phyloP scores from a whole-genome alignment of 2,888 invertebrate genomes.

The Dysmachus trigonus region DNA sequence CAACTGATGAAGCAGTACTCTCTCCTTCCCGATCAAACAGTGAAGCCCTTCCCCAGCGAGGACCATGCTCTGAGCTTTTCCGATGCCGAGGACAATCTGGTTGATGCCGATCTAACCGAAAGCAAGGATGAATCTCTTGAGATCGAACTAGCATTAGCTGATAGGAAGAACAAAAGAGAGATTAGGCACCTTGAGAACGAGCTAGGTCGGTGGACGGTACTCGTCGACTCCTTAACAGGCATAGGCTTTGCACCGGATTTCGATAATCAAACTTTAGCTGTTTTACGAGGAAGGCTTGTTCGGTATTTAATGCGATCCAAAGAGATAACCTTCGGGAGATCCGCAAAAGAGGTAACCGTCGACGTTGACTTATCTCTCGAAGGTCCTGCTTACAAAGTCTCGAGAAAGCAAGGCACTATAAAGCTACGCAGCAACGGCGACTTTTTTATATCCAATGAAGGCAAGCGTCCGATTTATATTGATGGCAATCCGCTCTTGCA shows the following conservation, averaged over 20 bases:
- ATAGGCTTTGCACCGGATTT: slow-evolving; percentile 83
- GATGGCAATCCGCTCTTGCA: slow-evolving; percentile 90
- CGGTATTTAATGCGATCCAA: slow-evolving; percentile 93
- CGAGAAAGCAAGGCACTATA: slow-evolving; percentile 91
- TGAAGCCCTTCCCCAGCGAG: slow-evolving; percentile 70
- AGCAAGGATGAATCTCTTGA: slow-evolving; percentile 84
- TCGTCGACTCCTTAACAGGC: slow-evolving; percentile 90
- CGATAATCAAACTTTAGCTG: slow-evolving; percentile 92
- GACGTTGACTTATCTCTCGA: slow-evolving; percentile 94
- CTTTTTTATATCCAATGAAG: slow-evolving; percentile 94
- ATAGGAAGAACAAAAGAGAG: slow-evolving; percentile 82
- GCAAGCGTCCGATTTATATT: slow-evolving; percentile 92
- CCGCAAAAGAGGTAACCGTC: slow-evolving; percentile 86
- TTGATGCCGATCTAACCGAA: slow-evolving; percentile 82
- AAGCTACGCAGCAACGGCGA: slow-evolving; percentile 90
- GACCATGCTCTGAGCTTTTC: slow-evolving; percentile 81
- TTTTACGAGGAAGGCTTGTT: slow-evolving; percentile 89
- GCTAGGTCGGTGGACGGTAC: slow-evolving; percentile 87
- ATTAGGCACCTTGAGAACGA: slow-evolving; percentile 90
- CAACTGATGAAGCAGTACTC: slow-evolving; percentile 90
- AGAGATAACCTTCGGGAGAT: slow-evolving; percentile 93
- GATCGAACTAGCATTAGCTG: slow-evolving; percentile 77
- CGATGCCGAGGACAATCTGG: slow-evolving; percentile 89
- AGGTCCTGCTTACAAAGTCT: slow-evolving; percentile 94
- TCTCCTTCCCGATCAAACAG: slow-evolving; percentile 87